Evolutionary conservation across 2,797 vertebrate genomes (phyloP).

Genomic region (Cossypha heuglini): DNA sequence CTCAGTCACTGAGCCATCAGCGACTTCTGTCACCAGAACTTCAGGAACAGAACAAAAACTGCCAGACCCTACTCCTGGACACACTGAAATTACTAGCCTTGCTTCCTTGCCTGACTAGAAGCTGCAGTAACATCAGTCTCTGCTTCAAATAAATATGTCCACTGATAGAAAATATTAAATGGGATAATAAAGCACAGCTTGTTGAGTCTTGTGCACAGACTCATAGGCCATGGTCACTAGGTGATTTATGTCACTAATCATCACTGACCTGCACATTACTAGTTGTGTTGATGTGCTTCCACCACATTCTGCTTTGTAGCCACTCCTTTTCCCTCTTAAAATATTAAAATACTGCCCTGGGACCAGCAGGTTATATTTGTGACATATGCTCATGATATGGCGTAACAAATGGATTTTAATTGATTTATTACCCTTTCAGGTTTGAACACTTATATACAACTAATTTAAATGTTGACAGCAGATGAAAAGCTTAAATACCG

Average conservation of each 20-base stretch:
- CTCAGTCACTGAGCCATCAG: neutral
- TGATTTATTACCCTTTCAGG: slow-evolving; percentile 77
- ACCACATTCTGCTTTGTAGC: neutral
- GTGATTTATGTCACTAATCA: neutral
- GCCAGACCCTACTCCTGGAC: neutral
- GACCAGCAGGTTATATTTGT: slow-evolving; percentile 8
- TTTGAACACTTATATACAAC: slow-evolving; percentile 49
- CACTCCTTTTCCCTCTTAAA: slow-evolving; percentile 22
- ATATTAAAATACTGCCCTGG: slow-evolving; percentile 20
- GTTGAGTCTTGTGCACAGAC: neutral
- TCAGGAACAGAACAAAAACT: neutral
- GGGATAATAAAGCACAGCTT: neutral
- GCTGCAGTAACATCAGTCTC: neutral
- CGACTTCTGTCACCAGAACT: neutral
- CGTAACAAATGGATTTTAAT: slow-evolving; percentile 73
- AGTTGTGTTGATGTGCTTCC: slow-evolving; percentile 59
- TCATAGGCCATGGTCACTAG: neutral
- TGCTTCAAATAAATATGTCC: neutral
- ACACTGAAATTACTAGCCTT: neutral
- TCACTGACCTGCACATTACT: neutral
- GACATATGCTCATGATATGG: slow-evolving; percentile 58
- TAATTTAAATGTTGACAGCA: slow-evolving; percentile 58
- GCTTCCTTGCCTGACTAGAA: neutral
- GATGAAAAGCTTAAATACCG: slow-evolving; percentile 36
- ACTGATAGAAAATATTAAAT: neutral